Conservation (phyloP, 2,888 invertebrate species). For the Habrosyne pyritoides region DNA sequence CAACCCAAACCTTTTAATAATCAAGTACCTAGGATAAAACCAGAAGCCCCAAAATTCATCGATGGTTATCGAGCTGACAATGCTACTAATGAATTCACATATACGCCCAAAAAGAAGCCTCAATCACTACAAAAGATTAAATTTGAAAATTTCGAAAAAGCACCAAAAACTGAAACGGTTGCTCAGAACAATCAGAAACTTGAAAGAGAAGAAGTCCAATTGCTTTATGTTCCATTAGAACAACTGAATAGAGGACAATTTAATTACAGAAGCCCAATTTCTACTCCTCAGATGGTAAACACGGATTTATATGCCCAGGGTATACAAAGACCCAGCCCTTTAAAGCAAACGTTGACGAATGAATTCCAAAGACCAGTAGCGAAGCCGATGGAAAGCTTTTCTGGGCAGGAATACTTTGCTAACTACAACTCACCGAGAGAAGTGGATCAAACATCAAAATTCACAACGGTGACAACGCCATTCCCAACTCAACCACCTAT, state of each 20-base stretch:
- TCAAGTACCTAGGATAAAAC: constrained; percentile 47
- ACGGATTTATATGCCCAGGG: constrained; percentile 60
- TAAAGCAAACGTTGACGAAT: constrained; percentile 47
- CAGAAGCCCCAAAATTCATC: constrained; percentile 64
- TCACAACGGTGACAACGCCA: constrained; percentile 64
- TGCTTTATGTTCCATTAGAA: constrained; percentile 92
- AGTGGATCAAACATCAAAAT: constrained; percentile 65
- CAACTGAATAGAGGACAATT: constrained; percentile 83
- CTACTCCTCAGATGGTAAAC: constrained; percentile 53
- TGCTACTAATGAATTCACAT: constrained; percentile 43
- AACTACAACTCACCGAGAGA: constrained; percentile 62
- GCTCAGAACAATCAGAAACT: constrained; percentile 52
- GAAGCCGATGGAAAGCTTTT: constrained; percentile 52
- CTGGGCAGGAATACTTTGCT: constrained; percentile 57
- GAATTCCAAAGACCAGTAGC: constrained; percentile 55
- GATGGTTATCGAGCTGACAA: constrained; percentile 75
- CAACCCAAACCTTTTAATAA: constrained; percentile 57
- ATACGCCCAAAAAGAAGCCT: constrained; percentile 53
- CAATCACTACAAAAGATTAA: constrained; percentile 72
- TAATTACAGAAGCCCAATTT: constrained; percentile 62
- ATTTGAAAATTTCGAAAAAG: constrained; percentile 61
- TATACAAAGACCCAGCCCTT: constrained; percentile 47
- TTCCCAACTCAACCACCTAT: constrained; percentile 71
- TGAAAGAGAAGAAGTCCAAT: constrained; percentile 87
- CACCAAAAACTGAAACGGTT: constrained; percentile 46